Base-by-base conservation (phyloP, 2,888 invertebrate genomes). In the Ormia ochracea region DNA sequence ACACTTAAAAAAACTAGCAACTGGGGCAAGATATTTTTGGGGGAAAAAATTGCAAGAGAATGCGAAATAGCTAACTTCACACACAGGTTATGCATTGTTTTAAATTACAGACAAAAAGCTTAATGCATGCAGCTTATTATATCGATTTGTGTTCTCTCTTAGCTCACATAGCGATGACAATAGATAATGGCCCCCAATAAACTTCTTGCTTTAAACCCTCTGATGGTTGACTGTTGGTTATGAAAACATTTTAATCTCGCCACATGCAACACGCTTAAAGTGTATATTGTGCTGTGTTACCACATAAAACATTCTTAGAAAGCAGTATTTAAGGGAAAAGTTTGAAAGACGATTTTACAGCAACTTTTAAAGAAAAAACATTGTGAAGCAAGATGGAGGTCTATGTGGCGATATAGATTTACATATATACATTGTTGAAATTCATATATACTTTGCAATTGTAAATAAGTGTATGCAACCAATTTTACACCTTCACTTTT, bases 21-120 rank as follows among this genome's bases (percentile, higher is more conserved):
- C 41, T 78, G 41, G 58, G 63, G 50, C 31, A 65, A 54, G 12
- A 31, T n/a, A 21, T 19, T n/a, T 43, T 43, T 45, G 48, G 17
- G 1, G 9, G 41, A 43, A 31, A 33, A 58, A 17, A 41, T 48
- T 58, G 41, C 31, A 21, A 66, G 6, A 61, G 38, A 72, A 77
- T 54, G 61, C 59, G 52, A 50, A 70, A 70, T 58, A 77, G 38
- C 48, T 54, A 73, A 68, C 63, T 33, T 73, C 58, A 73, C n/a
- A 63, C 58, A 31, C 63, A n/a, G 56, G 48, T 68, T 73, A 73
- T 59, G 63, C 58, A 70, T 50, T 58, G 23, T 9, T 21, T 21
- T 7, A 41, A 31, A 41, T 31, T 14, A 48, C 1, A 56, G 4
- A 28, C 2, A 41, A 31, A 28, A 7, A 0, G 19, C 4, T 12